Evolutionary conservation across 2,113 vertebrate genomes (phyloP).

Genomic region (Eptatretus burgeri): DNA sequence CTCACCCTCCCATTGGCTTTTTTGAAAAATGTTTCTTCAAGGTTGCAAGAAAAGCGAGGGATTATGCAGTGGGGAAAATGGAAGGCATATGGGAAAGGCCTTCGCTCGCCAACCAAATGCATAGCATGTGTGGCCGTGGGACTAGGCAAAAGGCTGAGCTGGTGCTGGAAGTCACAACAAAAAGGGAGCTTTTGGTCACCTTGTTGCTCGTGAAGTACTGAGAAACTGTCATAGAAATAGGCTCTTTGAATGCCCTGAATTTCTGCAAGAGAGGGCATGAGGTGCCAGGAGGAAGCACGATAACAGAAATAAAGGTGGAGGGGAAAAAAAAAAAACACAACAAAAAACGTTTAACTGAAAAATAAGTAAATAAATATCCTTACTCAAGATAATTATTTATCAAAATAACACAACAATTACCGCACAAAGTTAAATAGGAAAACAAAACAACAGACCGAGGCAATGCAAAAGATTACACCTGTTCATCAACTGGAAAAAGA

Average conservation of each 20-base stretch:
- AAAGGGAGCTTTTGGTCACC: conserved; percentile 24
- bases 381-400: conserved; percentile 4
- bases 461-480: conserved; percentile 1
- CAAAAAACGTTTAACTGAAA: conserved; percentile 22
- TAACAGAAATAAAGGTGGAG: conserved; percentile 21
- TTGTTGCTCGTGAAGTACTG: conserved; percentile 80
- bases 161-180: too few relatives aligned
- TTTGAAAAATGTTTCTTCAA: too few relatives aligned
- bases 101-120: too few relatives aligned
- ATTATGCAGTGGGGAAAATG: too few relatives aligned
- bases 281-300: conserved; percentile 14
- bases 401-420: too few relatives aligned
- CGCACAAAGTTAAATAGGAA: conserved; percentile 8
- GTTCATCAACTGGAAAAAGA: conserved; percentile 10
- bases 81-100: too few relatives aligned
- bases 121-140: too few relatives aligned
- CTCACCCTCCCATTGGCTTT: too few relatives aligned
- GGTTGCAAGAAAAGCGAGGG: too few relatives aligned
- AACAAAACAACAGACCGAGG: conserved; percentile 7
- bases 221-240: conserved; percentile 98
- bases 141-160: too few relatives aligned
- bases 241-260: conserved; percentile 96
- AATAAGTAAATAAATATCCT: conserved; percentile 26
- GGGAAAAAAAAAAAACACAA: too few relatives aligned
- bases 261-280: conserved; percentile 40